Evolutionary conservation across 1,140 invertebrate genomes (phyloP), one percentile per base, ranked within the genome.

Genomic region (Psilanteris sp.): DNA sequence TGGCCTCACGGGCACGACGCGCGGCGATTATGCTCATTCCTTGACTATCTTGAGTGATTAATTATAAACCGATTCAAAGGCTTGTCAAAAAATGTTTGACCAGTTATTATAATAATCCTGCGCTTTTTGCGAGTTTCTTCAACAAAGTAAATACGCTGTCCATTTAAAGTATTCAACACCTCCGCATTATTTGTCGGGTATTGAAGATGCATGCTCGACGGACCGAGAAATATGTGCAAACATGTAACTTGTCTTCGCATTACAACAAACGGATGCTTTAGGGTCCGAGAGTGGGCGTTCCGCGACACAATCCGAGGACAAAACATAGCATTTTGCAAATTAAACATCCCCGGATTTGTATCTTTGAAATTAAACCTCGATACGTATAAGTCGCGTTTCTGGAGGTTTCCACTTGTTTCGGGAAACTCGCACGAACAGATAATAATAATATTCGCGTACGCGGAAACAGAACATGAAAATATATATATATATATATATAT

Each of bases 201-300:
- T 75, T 55, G 41, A 68, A 68, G 62, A 75, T 50, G 34, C 72
- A 57, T 68, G 57, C 55, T 61, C 32, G 39, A 62, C 20, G 55
- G 48, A 36, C 14, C 11, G 41, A 57, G 46, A 57, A 68, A 62
- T 75, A 67, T 62, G 62, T 41, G 46, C 71, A 61, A 74, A 74
- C 71, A 55, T 62, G 62, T 67, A 62, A 68, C 55, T 64, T 64
- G 72, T 64, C 57, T 61, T 57, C 64, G 48, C 48, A 55, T 62
- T 55, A 62, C 62, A 55, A 68, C 64, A 57, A 70, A 76, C 72
- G 50, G 64, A 64, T 70, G 64, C 62, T 64, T 64, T 64, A 22
- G 31, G 34, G 18, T 4, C 7, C 15, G 44, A 68, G 72, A 68
- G 72, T 76, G 31, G 72, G 72, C 64, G 72, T 67, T 13, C 14